Evolutionary conservation across 2,888 invertebrate species (phyloP).

Genomic region (Oscheius sp.): DNA sequence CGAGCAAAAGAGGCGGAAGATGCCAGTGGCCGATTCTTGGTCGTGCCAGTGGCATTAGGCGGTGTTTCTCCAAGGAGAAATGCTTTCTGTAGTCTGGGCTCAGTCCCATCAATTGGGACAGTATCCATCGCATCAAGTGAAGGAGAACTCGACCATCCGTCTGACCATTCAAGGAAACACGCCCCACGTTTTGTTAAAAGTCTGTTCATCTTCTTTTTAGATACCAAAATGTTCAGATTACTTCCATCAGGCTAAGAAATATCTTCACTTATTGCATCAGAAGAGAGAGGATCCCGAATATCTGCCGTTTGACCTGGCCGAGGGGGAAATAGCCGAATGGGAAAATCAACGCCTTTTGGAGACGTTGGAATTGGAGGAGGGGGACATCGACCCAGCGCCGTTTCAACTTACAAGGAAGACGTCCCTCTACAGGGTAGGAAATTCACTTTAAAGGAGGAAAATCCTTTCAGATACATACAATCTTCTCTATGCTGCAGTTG

Average conservation of each 20-base stretch:
- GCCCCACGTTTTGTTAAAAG: conserved; percentile 50
- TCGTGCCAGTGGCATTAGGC: neutral
- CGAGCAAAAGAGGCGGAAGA: conserved; percentile 21
- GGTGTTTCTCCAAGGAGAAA: conserved; percentile 45
- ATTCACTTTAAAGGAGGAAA: neutral
- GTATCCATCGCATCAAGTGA: conserved; percentile 19
- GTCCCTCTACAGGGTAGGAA: conserved; percentile 63
- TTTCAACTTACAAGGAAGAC: conserved; percentile 70
- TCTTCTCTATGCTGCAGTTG: conserved; percentile 70
- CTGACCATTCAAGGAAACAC: conserved; percentile 19
- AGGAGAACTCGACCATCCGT: neutral
- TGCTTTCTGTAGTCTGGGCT: conserved; percentile 49
- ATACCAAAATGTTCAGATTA: conserved; percentile 50
- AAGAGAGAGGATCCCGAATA: conserved; percentile 54
- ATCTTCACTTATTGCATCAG: conserved; percentile 53
- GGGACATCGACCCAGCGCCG: conserved; percentile 68
- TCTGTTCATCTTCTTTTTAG: conserved; percentile 4
- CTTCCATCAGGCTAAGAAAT: conserved; percentile 63
- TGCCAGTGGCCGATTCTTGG: conserved; percentile 12
- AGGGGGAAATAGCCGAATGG: conserved; percentile 61
- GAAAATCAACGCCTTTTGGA: conserved; percentile 58
- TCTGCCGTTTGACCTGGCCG: conserved; percentile 60
- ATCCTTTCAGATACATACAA: conserved; percentile 63
- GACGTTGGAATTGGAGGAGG: conserved; percentile 60
- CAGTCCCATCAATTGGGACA: conserved; percentile 12